Evolutionary conservation across 2,797 vertebrate species (phyloP).

Genomic region (Rhinogobio ventralis): DNA sequence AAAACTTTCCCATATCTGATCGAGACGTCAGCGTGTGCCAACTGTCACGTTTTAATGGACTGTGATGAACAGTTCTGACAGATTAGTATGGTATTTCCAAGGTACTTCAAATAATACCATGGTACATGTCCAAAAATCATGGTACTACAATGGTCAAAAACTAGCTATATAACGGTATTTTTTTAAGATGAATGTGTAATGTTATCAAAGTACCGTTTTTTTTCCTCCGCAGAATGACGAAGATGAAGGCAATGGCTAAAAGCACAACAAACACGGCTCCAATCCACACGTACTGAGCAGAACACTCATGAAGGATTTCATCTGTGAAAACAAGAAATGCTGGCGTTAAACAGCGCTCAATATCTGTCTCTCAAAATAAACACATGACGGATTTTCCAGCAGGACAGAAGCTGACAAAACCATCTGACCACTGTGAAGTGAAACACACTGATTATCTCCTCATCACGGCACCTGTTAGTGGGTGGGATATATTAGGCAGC

Average conservation of each 20-base stretch:
- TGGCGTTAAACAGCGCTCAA: not conserved
- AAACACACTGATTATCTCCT: too few species aligned
- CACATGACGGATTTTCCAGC: not conserved
- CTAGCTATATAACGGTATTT: not conserved
- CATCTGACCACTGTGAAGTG: too few species aligned
- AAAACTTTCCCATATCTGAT: not conserved
- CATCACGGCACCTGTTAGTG: too few species aligned
- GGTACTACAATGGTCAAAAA: not conserved
- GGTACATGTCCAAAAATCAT: not conserved
- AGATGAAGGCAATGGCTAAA: not conserved
- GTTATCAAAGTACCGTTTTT: constrained; percentile 64
- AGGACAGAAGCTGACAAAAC: not conserved
- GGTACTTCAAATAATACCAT: not conserved
- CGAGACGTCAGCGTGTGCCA: not conserved
- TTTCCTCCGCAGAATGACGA: constrained; percentile 41
- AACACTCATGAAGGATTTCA: constrained; percentile 52
- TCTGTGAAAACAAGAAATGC: constrained; percentile 63
- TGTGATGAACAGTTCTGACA: not conserved
- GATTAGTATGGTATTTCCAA: not conserved
- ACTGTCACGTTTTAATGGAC: not conserved
- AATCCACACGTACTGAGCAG: not conserved
- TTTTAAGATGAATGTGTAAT: not conserved
- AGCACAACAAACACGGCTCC: constrained; percentile 43
- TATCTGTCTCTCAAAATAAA: not conserved
- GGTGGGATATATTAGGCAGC: too few species aligned